These are phyloP conservation scores for Nomada fucata DNA, from an alignment of 2,888 invertebrate genomes.

Conservation along the genomic window DNA sequence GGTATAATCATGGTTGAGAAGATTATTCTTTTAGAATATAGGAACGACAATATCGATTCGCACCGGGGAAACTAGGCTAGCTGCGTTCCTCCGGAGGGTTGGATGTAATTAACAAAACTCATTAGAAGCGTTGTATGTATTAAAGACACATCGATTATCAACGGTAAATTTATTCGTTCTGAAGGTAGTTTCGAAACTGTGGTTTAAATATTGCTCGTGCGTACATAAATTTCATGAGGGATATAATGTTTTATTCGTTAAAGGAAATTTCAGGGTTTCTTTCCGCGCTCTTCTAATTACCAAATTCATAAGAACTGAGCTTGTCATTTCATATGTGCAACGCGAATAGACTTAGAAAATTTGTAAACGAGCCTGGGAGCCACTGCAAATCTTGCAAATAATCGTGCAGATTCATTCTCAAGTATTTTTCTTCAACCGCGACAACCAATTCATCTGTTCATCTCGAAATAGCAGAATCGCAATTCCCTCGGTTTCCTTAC, in stretches of 20 bases:
- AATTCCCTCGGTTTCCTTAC: too few relatives aligned
- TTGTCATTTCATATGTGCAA: too few relatives aligned
- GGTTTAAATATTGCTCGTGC: too few relatives aligned
- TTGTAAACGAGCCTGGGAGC: too few relatives aligned
- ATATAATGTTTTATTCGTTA: background rate
- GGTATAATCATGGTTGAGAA: constrained; percentile 26
- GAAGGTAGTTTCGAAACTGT: background rate
- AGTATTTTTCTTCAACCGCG: background rate
- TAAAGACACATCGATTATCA: constrained; percentile 25
- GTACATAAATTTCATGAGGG: background rate
- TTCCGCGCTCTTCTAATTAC: too few relatives aligned
- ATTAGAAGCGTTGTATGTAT: constrained; percentile 69
- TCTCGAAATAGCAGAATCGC: too few relatives aligned
- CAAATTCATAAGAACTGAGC: too few relatives aligned
- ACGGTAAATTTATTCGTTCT: constrained; percentile 39
- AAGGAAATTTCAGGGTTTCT: background rate
- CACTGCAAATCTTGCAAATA: too few relatives aligned
- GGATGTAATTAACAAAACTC: constrained; percentile 78
- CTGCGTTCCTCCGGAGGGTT: constrained; percentile 50
- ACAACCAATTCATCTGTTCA: background rate
- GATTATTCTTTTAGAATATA: constrained; percentile 52
- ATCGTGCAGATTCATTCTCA: too few relatives aligned
- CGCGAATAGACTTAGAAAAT: too few relatives aligned
- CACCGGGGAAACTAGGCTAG: constrained; percentile 43
- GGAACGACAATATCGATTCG: constrained; percentile 63